These are phyloP conservation scores for Otocyon megalotis DNA, from an alignment of 2,113 vertebrate genomes.

Conservation along the genomic window DNA sequence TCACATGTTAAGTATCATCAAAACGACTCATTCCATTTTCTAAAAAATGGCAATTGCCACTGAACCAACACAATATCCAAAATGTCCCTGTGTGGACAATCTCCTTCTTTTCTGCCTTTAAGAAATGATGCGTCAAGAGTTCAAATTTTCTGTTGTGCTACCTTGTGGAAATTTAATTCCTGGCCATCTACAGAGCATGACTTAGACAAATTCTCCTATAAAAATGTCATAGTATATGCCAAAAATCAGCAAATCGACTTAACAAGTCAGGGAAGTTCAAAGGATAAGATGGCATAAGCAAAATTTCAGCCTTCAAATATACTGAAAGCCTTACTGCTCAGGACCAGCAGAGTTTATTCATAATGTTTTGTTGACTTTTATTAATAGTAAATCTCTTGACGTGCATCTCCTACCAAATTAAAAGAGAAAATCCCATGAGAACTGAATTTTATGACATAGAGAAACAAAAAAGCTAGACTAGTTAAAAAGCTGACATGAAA, in stretches of 20 bases:
- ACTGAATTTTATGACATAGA: background rate
- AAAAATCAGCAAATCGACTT: background rate
- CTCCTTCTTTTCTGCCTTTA: background rate
- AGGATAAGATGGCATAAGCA: background rate
- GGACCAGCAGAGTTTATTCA: background rate
- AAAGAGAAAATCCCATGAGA: background rate
- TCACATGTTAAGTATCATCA: background rate
- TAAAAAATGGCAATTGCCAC: background rate
- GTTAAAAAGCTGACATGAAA: background rate
- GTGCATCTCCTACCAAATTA: background rate
- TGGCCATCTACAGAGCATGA: background rate
- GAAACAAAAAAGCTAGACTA: background rate
- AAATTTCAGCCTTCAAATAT: background rate
- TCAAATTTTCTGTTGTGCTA: background rate
- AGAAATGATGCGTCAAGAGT: background rate
- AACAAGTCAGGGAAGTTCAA: background rate
- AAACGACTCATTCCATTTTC: background rate
- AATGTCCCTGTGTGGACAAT: background rate
- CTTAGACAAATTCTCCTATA: background rate
- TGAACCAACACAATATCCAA: background rate
- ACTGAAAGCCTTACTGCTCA: background rate
- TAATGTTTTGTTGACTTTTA: background rate
- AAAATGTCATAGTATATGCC: background rate
- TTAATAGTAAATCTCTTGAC: background rate
- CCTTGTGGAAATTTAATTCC: conserved; percentile 19